Evolutionary conservation across 1,140 invertebrate genomes (phyloP).

Genomic region (Drosophila sturtevanti): DNA sequence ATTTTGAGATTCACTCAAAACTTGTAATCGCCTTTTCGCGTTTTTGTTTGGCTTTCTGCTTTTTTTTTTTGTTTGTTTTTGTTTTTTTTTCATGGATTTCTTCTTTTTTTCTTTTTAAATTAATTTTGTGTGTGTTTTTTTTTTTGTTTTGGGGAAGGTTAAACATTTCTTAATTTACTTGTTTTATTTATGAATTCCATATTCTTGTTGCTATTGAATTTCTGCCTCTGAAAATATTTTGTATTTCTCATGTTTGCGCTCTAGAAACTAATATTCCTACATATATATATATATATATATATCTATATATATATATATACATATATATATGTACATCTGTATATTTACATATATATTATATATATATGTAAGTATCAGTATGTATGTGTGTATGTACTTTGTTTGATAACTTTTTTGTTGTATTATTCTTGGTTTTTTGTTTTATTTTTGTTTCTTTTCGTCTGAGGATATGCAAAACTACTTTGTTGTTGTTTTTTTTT

Average conservation of each 20-base stretch:
- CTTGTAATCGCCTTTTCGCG: background rate
- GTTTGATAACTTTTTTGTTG: slow-evolving; percentile 36
- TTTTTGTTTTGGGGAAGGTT: slow-evolving; percentile 57
- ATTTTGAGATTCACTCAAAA: slow-evolving; percentile 23
- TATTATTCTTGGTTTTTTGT: slow-evolving; percentile 2
- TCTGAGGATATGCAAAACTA: slow-evolving; percentile 78
- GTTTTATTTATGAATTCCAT: slow-evolving; percentile 31
- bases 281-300: slow-evolving; percentile 40
- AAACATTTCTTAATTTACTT: slow-evolving; percentile 62
- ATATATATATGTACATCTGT: slow-evolving; percentile 17
- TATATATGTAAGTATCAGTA: slow-evolving; percentile 39
- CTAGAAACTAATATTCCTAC: slow-evolving; percentile 67
- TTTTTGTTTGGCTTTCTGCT: background rate
- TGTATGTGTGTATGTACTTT: slow-evolving; percentile 26
- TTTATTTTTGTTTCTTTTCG: slow-evolving; percentile 27
- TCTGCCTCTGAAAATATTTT: slow-evolving; percentile 70
- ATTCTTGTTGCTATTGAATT: slow-evolving; percentile 39
- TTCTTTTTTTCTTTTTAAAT: slow-evolving; percentile 6
- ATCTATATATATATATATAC: slow-evolving; percentile 34
- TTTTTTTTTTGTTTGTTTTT: background rate
- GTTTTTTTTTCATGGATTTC: background rate
- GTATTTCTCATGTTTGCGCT: slow-evolving; percentile 24
- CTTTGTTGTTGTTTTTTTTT: slow-evolving; percentile 64
- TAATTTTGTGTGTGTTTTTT: background rate
- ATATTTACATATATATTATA: slow-evolving; percentile 50